phyloP scores from a whole-genome alignment of 92 coral and sea anemone species.

The Scolanthus callimorphus region DNA sequence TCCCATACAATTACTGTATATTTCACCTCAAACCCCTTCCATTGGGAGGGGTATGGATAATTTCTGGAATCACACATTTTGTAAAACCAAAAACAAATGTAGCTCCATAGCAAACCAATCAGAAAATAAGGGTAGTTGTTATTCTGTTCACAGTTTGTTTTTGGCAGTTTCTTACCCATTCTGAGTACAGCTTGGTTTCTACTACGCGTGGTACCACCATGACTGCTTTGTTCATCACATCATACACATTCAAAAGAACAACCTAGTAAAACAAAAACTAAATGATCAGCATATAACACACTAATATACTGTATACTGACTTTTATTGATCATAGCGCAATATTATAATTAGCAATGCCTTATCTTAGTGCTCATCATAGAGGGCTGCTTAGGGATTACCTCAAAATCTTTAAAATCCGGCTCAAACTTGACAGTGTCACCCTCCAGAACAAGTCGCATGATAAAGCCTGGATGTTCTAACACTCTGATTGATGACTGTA shows the following conservation, averaged over 20 bases:
- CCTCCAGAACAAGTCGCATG: slow-evolving; percentile 96
- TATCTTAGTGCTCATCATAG: too few relatives aligned
- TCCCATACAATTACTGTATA: neutral
- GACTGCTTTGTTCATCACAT: slow-evolving; percentile 96
- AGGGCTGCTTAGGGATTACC: too few relatives aligned
- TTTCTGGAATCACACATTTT: too few relatives aligned
- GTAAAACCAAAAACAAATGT: too few relatives aligned
- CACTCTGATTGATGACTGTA: slow-evolving; percentile 84
- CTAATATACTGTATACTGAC: too few relatives aligned
- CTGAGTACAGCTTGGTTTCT: slow-evolving; percentile 96
- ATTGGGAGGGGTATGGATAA: too few relatives aligned
- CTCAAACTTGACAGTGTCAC: slow-evolving; percentile 92
- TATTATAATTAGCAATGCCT: too few relatives aligned
- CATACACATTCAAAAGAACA: slow-evolving; percentile 91
- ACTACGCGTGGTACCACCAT: slow-evolving; percentile 98
- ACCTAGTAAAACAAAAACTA: slow-evolving; percentile 33
- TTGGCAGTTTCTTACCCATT: slow-evolving; percentile 66
- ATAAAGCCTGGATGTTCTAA: slow-evolving; percentile 95
- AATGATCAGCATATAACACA: neutral
- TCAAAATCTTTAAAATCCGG: slow-evolving; percentile 98
- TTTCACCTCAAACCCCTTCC: too few relatives aligned
- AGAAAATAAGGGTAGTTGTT: neutral
- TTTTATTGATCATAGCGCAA: too few relatives aligned
- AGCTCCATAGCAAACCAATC: too few relatives aligned
- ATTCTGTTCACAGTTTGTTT: neutral